phyloP scores from a whole-genome alignment of 2,888 invertebrate species.

The Tipula helvola region DNA sequence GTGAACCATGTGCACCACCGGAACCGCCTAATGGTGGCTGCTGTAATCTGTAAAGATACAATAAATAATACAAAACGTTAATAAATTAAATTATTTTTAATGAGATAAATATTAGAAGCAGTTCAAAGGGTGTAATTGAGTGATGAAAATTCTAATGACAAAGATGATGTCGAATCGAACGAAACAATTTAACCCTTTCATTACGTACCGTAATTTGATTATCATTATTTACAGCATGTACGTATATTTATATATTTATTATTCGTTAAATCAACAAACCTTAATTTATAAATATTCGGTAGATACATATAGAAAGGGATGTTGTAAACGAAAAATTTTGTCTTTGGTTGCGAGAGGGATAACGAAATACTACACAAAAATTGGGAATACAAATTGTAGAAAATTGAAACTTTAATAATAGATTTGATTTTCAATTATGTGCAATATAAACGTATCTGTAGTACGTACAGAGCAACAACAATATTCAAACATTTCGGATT shows the following conservation, averaged over 20 bases:
- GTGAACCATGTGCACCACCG: constrained; percentile 20
- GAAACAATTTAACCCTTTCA: constrained; percentile 5
- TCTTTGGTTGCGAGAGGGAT: background rate
- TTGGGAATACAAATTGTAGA: background rate
- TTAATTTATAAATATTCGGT: background rate
- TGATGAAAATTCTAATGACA: background rate
- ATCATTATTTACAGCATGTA: constrained; percentile 10
- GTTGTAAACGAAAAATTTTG: background rate
- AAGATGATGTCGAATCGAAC: background rate
- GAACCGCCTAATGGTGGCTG: constrained; percentile 9
- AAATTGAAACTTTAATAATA: constrained; percentile 4
- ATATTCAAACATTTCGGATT: background rate
- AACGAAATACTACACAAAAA: background rate
- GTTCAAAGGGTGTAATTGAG: constrained; percentile 8
- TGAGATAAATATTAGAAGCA: background rate
- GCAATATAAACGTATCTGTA: background rate
- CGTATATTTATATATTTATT: background rate
- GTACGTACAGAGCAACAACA: background rate
- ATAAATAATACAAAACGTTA: background rate
- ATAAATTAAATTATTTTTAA: background rate
- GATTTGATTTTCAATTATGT: background rate
- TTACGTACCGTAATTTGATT: constrained; percentile 7
- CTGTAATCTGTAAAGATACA: background rate
- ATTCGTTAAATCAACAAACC: background rate
- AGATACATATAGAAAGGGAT: background rate